These are phyloP conservation scores for Crotalus horridus DNA, from an alignment of 2,113 vertebrate species.

Conservation along the genomic window DNA sequence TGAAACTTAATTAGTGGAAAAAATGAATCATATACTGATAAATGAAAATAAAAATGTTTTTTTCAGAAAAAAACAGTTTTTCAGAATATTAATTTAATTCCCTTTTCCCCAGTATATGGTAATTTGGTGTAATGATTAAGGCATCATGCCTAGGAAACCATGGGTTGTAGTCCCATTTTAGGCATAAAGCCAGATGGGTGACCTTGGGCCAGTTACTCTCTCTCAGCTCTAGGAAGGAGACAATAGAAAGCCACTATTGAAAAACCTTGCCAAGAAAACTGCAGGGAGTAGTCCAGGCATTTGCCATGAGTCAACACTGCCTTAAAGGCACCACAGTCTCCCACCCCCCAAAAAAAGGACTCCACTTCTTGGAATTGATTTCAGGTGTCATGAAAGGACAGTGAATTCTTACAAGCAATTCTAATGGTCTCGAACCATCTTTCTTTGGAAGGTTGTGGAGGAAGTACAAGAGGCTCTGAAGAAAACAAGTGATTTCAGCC, in stretches of 20 bases:
- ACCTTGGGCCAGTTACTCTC: not conserved
- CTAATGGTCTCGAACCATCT: not conserved
- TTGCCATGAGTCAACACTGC: not conserved
- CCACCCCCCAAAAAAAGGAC: not conserved
- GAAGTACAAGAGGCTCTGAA: not conserved
- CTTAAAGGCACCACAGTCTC: not conserved
- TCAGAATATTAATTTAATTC: not conserved
- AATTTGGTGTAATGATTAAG: not conserved
- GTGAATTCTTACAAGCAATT: not conserved
- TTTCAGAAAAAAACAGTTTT: not conserved
- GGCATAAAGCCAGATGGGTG: not conserved
- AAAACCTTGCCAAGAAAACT: not conserved
- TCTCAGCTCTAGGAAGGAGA: not conserved
- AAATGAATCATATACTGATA: not conserved
- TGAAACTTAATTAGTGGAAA: not conserved
- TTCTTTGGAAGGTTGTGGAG: not conserved
- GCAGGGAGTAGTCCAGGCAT: not conserved
- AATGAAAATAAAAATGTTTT: not conserved
- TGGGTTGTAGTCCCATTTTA: not conserved
- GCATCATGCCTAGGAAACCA: not conserved
- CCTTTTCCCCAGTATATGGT: not conserved
- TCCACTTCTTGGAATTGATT: not conserved
- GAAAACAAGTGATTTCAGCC: not conserved
- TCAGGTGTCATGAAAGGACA: not conserved
- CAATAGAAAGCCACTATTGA: not conserved